A percentile compares a stretch with the other conserved stretches of the same genome.
Conservation (phyloP, 2,797 vertebrate species). For the Acrossocheilus fasciatus region DNA sequence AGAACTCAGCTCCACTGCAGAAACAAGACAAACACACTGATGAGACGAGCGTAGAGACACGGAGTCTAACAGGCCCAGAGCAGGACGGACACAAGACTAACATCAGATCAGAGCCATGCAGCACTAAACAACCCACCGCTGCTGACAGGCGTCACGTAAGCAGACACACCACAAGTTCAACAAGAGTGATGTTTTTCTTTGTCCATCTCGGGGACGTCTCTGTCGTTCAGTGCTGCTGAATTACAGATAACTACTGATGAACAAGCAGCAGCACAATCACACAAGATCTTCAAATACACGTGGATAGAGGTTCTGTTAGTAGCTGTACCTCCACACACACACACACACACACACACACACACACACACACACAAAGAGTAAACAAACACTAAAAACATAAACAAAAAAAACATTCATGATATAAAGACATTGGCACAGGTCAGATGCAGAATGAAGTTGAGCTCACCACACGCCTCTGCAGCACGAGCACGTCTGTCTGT, state of each 20-base stretch:
- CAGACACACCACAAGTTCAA: background rate
- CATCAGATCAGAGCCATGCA: background rate
- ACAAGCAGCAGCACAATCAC: constrained; percentile 1
- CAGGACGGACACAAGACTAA: background rate
- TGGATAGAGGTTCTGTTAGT: background rate
- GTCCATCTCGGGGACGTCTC: background rate
- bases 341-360: too few relatives aligned
- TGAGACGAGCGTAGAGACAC: background rate
- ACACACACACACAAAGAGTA: background rate
- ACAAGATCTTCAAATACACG: background rate
- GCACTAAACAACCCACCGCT: background rate
- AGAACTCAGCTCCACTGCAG: constrained; percentile 82
- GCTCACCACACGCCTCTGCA: background rate
- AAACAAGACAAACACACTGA: background rate
- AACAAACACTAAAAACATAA: background rate
- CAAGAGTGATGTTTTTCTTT: background rate
- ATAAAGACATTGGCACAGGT: background rate
- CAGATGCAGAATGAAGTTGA: background rate
- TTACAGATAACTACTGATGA: background rate
- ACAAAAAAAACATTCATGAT: background rate
- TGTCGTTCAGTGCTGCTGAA: background rate
- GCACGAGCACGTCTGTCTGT: background rate
- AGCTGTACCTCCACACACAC: too few relatives aligned
- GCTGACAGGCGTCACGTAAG: background rate
- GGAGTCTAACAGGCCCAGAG: background rate